These are phyloP conservation scores for Conus canariensis DNA, from an alignment of 2,888 invertebrate species.

Conservation along the genomic window DNA sequence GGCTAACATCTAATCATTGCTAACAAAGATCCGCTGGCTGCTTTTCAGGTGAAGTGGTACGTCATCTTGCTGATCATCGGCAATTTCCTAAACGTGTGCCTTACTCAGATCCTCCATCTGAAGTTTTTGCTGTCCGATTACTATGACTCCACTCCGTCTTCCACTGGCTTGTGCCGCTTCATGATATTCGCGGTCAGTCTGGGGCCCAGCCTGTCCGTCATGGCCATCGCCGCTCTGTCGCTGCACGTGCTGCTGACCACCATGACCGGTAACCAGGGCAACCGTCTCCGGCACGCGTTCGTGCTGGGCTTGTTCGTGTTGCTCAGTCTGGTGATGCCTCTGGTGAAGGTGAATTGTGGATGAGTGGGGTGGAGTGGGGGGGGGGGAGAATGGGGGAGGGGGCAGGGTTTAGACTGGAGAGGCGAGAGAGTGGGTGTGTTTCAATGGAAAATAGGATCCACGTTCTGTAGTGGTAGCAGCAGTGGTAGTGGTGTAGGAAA, in stretches of 20 bases:
- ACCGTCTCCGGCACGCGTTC: constrained; percentile 21
- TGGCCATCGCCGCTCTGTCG: constrained; percentile 29
- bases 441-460: no score
- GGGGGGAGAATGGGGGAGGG: not conserved
- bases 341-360: not conserved
- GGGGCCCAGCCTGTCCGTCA: constrained; percentile 23
- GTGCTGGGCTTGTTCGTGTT: constrained; percentile 32
- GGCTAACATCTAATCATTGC: no score
- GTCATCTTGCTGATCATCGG: constrained; percentile 19
- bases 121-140: not conserved
- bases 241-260: constrained; percentile 38
- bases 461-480: no score
- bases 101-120: not conserved
- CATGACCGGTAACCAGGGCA: constrained; percentile 36
- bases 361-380: not conserved
- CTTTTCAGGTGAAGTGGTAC: constrained; percentile 39
- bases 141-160: no score
- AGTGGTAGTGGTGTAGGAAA: no score
- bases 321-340: constrained; percentile 19
- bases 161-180: constrained; percentile 17
- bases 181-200: not conserved
- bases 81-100: not conserved
- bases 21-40: no score
- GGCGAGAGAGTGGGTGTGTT: not conserved
- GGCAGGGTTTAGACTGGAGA: not conserved